Evolutionary conservation across 2,888 invertebrate genomes (phyloP), one percentile per base, ranked within the genome.

Genomic region (Latrodectus hesperus): DNA sequence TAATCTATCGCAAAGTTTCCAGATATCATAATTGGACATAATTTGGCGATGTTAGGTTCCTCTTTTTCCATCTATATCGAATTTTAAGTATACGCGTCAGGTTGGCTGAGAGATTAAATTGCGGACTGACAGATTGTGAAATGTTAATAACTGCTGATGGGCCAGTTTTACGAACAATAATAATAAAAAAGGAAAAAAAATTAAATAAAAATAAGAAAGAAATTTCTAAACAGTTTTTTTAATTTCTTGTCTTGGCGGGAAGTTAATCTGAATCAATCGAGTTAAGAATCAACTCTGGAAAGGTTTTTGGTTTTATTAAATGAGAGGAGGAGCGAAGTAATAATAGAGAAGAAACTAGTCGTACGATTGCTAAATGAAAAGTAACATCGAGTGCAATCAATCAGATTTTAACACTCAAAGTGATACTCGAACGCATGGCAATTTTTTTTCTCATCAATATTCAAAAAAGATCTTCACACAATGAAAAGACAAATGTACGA

Each of bases 81-180:
- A 78, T 78, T 78, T 78, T 55, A 78, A 78, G 78, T 70, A 70
- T 70, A 70, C 52, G 55, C 78, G 70, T 70, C 68, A 70, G 38
- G 49, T 52, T 38, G 55, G 38, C 22, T 5, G 26, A 55, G 38
- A 68, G 78, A 78, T 78, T 70, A 78, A 70, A 70, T 67, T 55
- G 70, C 53, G 78, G 68, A 55, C 78, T 78, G 70, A 70, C 68
- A 78, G 55, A 78, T 78, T 78, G 70, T 68, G 78, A 78, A 78
- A 78, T 78, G 78, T 78, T 78, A 78, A 78, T 78, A 78, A 70
- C 70, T 67, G 70, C 26, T 70, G 78, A 78, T 78, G 77, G 53
- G 38, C 22, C 52, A 53, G 52, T 49, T 53, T 70, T 78, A 78
- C 38, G 78, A 70, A 26, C 17, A 55, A 17, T 68, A 70, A 51